Base-by-base conservation (phyloP, 2,113 vertebrate species). In the Blennius ocellaris region DNA sequence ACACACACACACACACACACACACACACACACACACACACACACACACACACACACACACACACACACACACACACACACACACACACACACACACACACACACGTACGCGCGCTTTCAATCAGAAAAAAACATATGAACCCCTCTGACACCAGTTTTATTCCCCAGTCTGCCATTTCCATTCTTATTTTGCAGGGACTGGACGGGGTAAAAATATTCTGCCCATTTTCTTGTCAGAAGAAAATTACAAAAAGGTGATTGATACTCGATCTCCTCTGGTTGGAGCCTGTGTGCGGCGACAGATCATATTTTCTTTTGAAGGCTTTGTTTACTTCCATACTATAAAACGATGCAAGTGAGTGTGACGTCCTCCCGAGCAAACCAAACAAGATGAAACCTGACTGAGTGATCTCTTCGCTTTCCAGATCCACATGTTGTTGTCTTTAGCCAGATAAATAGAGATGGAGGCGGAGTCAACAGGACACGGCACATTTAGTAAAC, bases 171-270 rank as follows among this genome's bases (percentile, higher is more conserved):
- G 21, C 21, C 21, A 30, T 30, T 30, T 30, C 36, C 12, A 1
- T 49, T 40, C 54, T 12, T 45, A 1, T 1, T 45, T 45, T 45
- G 44, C 10, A 43, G 41, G 3, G 7, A 48, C 7, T 21, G 30
- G 39, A 16, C 67, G 61, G 45, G 14, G 51, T 30, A 30, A 79
- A 36, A 73, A 56, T 73, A 60, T 52, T 53, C 44, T 44, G 43
- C 12, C 57, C 45, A 61, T 67, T 67, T 47, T 48, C 8, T 52
- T 11, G 15, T n/a, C 36, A 15, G 17, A 11, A 3, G 37, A 17
- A 52, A 53, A 54, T 62, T n/a, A 7, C 36, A 39, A 21, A 48
- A 39, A 48, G 37, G 53, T 65, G 59, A 76, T 71, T 21, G 10
- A 39, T 53, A 48, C 40, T 58, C 2, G 21, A 30, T 30, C 10